A percentile compares a stretch with the other conserved stretches of the same genome.
Evolutionary conservation across 1,140 invertebrate species (phyloP).

Genomic region (Leptinotarsa undecemlineata): DNA sequence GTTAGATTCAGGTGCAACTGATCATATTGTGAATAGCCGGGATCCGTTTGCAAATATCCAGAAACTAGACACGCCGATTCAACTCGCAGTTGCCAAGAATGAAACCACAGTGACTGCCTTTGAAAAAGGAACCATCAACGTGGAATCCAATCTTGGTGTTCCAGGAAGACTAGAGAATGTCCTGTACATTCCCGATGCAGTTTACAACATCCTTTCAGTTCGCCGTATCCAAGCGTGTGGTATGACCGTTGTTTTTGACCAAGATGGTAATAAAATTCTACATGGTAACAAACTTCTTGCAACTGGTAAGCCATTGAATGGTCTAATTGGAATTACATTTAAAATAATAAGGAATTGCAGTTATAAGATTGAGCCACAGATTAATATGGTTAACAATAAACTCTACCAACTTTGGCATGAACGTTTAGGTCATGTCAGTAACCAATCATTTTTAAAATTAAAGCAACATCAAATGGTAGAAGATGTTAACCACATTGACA

Average conservation of each 20-base stretch:
- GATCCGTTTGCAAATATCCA: slow-evolving; percentile 18
- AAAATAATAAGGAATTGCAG: not conserved
- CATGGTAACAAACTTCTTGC: slow-evolving; percentile 41
- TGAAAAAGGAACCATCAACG: slow-evolving; percentile 21
- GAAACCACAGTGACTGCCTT: slow-evolving; percentile 14
- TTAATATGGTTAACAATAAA: slow-evolving; percentile 15
- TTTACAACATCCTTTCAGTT: slow-evolving; percentile 49
- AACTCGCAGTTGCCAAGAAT: slow-evolving; percentile 30
- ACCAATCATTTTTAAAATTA: slow-evolving; percentile 32
- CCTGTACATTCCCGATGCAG: slow-evolving; percentile 27
- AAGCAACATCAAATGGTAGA: slow-evolving; percentile 39
- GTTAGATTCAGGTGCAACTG: slow-evolving; percentile 32
- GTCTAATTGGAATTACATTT: slow-evolving; percentile 38
- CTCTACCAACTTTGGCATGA: slow-evolving; percentile 33
- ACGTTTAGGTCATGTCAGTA: slow-evolving; percentile 29
- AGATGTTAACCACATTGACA: slow-evolving; percentile 44
- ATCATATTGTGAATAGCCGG: slow-evolving; percentile 28
- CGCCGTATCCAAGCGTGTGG: slow-evolving; percentile 46
- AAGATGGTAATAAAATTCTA: slow-evolving; percentile 42
- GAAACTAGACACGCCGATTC: slow-evolving; percentile 16
- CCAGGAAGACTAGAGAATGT: slow-evolving; percentile 22
- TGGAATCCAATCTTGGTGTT: slow-evolving; percentile 27
- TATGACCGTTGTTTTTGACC: slow-evolving; percentile 42
- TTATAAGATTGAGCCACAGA: too few relatives aligned
- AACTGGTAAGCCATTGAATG: slow-evolving; percentile 46